These are phyloP conservation scores for Chinchilla lanigera DNA, from an alignment of 2,113 vertebrate species.

Conservation along the genomic window DNA sequence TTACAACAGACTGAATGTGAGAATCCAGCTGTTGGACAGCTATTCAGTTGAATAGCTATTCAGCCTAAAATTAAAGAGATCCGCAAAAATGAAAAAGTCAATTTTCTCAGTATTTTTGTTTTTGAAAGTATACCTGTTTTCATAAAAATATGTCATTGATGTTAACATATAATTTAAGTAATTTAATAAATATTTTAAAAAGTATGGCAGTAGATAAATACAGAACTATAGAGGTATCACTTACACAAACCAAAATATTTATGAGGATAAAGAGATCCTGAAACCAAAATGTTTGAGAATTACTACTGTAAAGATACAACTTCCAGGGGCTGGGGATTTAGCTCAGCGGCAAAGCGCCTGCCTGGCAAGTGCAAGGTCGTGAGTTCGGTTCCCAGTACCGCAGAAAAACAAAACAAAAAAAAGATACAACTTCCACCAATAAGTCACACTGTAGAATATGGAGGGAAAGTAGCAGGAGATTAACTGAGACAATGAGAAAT, in stretches of 20 bases:
- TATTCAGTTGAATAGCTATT: neutral
- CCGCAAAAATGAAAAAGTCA: neutral
- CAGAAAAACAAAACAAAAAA: no score
- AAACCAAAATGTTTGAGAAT: neutral
- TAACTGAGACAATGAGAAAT: neutral
- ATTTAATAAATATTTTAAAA: neutral
- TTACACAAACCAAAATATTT: neutral
- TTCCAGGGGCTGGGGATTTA: no score
- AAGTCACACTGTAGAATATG: neutral
- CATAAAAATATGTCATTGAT: neutral
- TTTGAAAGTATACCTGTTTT: slow-evolving; percentile 14
- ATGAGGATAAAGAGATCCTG: neutral
- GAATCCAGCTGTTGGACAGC: neutral
- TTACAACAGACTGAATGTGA: neutral
- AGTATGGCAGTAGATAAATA: neutral
- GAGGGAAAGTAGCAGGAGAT: neutral
- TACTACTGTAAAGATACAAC: neutral
- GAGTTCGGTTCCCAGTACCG: no score
- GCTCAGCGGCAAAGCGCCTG: no score
- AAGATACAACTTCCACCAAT: neutral
- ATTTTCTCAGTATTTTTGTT: neutral
- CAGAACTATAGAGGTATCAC: neutral
- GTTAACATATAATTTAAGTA: neutral
- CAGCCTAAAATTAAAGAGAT: neutral
- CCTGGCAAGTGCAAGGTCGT: no score